Evolutionary conservation across 2,113 vertebrate species (phyloP), one percentile per base, ranked within the genome.

Genomic region (Pelecanoides urinatrix): DNA sequence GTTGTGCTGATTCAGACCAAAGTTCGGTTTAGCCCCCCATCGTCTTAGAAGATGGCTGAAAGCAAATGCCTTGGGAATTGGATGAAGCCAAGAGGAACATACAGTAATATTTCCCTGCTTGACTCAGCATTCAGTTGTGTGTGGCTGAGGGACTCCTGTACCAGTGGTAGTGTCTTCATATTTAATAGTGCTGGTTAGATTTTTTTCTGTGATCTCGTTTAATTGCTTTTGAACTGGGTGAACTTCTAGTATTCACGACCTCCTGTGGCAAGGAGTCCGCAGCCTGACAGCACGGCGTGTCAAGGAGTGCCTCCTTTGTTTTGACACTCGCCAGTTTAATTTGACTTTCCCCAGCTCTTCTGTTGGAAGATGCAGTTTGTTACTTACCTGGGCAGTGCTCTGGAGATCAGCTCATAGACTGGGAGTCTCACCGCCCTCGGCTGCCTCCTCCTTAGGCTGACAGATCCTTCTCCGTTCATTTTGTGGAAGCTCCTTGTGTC

Each of bases 1-100:
- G 55, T 16, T 17, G 11, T 50, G 25, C 45, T 8, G 21, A 36
- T 50, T 36, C 21, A 21, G 38, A 44, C 21, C 13, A 3, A 23
- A 52, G 45, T 32, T 32, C 2, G 4, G 63, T 30, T 50, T 42
- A 20, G 53, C 36, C 25, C 47, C 11, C 15, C 27, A 6, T 52
- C 55, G 30, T 59, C 30, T 45, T 32, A 30, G 32, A 36, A 53
- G 13, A 20, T 7, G 30, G 16, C 63, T 21, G 26, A 18, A 32
- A 17, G 72, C 17, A 21, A 36, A 11, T 20, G 45, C 32, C 26
- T 11, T 0, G 1, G 32, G 36, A 14, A 9, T 25, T 1, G 2
- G 45, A 6, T 8, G 32, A 30, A 36, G 14, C 32, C 45, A 45
- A 11, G 38, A 32, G 22, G 27, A 77, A 18, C 23, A 2, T 13